A percentile compares a stretch with the other conserved stretches of the same genome.
phyloP scores from a whole-genome alignment of 2,797 vertebrate genomes.

The Eulemur rubriventer region DNA sequence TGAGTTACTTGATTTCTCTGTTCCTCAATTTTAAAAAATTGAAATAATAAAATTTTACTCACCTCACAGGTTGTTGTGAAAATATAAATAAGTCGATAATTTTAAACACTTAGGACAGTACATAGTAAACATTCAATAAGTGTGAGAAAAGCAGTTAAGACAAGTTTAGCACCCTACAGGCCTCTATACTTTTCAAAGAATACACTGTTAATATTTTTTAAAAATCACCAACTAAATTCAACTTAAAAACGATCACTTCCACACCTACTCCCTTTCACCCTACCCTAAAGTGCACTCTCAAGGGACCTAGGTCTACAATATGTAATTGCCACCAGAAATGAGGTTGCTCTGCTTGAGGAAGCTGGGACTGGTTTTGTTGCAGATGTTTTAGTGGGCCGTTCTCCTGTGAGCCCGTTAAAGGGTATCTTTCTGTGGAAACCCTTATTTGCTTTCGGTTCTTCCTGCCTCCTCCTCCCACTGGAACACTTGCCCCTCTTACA shows the following conservation, averaged over 20 bases:
- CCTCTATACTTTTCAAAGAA: not conserved
- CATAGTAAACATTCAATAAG: not conserved
- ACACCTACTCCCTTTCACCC: not conserved
- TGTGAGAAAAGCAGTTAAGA: not conserved
- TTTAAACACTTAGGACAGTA: not conserved
- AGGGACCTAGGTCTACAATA: not conserved
- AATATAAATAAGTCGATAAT: not conserved
- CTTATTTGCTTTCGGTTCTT: not conserved
- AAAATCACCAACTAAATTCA: not conserved
- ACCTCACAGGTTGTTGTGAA: not conserved
- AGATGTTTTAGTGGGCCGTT: not conserved
- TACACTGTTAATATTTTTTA: not conserved
- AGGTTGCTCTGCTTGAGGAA: not conserved
- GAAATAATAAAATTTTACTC: not conserved
- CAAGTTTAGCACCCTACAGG: not conserved
- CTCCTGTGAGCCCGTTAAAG: not conserved
- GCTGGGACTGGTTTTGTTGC: not conserved
- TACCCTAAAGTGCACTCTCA: not conserved
- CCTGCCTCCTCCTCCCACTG: not conserved
- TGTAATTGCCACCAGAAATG: not conserved
- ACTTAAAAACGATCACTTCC: not conserved
- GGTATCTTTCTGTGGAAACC: not conserved
- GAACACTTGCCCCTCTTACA: not conserved
- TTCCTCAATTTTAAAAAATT: not conserved
- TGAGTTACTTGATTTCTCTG: not conserved